phyloP scores from a whole-genome alignment of 2,113 vertebrate genomes.

The Equus przewalskii region DNA sequence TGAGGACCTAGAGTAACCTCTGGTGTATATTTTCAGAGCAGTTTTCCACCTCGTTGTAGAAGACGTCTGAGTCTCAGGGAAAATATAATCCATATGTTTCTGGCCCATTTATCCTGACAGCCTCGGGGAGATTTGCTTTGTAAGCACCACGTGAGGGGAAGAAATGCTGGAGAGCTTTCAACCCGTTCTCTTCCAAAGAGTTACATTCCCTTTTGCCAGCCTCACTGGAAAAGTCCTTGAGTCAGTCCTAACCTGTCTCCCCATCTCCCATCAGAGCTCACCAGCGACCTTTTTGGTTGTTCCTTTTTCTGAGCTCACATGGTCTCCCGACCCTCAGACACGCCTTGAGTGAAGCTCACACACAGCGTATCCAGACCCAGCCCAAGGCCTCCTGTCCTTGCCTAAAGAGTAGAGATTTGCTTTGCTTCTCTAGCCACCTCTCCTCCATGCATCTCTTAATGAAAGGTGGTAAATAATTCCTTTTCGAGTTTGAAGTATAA shows the following conservation, averaged over 20 bases:
- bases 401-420: neutral
- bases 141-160: neutral
- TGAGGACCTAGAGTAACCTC: neutral
- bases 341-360: neutral
- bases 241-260: neutral
- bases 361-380: too few relatives aligned
- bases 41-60: neutral
- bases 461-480: neutral
- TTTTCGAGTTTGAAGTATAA: neutral
- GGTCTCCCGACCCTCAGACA: neutral
- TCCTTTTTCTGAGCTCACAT: neutral
- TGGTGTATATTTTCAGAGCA: slow-evolving; percentile 39
- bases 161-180: neutral
- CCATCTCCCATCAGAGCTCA: neutral
- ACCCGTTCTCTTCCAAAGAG: neutral
- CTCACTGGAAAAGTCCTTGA: neutral
- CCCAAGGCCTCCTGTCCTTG: neutral
- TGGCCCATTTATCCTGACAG: slow-evolving; percentile 4
- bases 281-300: neutral
- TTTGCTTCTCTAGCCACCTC: neutral
- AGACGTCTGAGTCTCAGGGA: slow-evolving; percentile 39
- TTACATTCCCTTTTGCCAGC: neutral
- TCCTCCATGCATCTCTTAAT: neutral
- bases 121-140: neutral
- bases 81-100: slow-evolving; percentile 63